A percentile compares a stretch with the other conserved stretches of the same genome.
Conservation (phyloP, 1,140 invertebrate genomes). For the Glossosoma conforme region DNA sequence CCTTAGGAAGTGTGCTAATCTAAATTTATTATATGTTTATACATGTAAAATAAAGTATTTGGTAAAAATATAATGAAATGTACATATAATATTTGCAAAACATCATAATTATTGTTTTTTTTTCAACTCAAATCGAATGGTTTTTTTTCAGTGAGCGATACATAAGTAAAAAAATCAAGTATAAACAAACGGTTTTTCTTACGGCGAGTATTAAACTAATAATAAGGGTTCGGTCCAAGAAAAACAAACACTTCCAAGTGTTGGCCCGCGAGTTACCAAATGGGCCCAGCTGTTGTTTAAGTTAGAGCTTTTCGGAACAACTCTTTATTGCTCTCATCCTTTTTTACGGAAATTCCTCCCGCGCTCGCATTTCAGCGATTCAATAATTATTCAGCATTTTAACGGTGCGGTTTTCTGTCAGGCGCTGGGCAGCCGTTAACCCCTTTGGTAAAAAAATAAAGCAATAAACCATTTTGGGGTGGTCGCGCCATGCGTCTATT, state of each 20-base stretch:
- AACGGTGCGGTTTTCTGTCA: slow-evolving; percentile 11
- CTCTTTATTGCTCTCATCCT: slow-evolving; percentile 4
- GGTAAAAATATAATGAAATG: too few relatives aligned
- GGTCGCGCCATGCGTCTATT: slow-evolving; percentile 1
- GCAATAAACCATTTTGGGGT: slow-evolving; percentile 3
- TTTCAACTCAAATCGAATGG: too few relatives aligned
- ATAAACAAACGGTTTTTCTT: background rate
- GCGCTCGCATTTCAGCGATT: background rate
- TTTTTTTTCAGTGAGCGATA: too few relatives aligned
- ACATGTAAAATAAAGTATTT: too few relatives aligned
- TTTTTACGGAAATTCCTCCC: slow-evolving; percentile 4
- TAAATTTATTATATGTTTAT: too few relatives aligned
- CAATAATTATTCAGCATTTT: background rate
- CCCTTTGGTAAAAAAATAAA: too few relatives aligned
- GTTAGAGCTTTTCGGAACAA: slow-evolving; percentile 14
- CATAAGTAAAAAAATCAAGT: too few relatives aligned
- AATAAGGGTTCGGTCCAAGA: slow-evolving; percentile 20
- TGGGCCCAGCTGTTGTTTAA: slow-evolving; percentile 29
- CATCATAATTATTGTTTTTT: too few relatives aligned
- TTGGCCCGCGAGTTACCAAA: slow-evolving; percentile 21
- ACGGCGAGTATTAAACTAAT: background rate
- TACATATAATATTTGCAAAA: too few relatives aligned
- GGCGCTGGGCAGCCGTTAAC: too few relatives aligned
- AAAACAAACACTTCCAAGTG: slow-evolving; percentile 26
- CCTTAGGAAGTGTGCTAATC: too few relatives aligned